Evolutionary conservation across 2,797 vertebrate species (phyloP), one percentile per base, ranked within the genome.

Genomic region (Peromyscus nudipes): DNA sequence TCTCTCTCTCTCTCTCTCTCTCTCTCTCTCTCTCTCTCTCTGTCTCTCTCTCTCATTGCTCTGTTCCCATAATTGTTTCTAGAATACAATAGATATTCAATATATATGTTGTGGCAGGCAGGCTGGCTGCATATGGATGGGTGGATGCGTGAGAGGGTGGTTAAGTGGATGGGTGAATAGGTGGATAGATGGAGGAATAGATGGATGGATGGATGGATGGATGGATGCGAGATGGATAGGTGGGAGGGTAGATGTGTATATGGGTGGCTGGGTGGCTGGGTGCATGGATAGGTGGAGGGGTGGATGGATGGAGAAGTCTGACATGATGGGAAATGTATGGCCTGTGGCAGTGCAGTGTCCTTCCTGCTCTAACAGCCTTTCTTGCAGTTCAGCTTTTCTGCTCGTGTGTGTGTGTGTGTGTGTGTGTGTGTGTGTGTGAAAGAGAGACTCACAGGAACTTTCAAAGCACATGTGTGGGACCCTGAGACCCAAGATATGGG

Each of bases 171-270:
- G 76, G 14, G 19, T 52, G 16, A 46, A 34, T 52, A 19, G 17
- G 11, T 69, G 34, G 31, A 43, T 49, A 27, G 13, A 29, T 46
- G 25, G 25, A 27, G 7, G 49, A 6, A 49, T 29, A 11, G 40
- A 43, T n/a, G 27, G 62, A 75, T 21, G 31, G 13, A 4, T 21
- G 17, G 49, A 12, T 37, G 25, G 25, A 1, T 76, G n/a, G 17
- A 1, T 65, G 1, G 31, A 12, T 60, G n/a, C n/a, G n/a, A 21
- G 21, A 2, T 37, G 5, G 11, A 1, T 64, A 40, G 8, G 0
- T 43, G 37, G 13, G 62, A 29, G 62, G 27, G 4, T 29, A 9
- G n/a, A 29, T 62, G 23, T 67, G 29, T 52, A 14, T 83, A 49
- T 65, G 19, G n/a, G 37, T 40, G 14, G 65, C 19, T 73, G 23